Conservation (phyloP, 1,140 invertebrate genomes). For the Phymorhynchus buccinoides region DNA sequence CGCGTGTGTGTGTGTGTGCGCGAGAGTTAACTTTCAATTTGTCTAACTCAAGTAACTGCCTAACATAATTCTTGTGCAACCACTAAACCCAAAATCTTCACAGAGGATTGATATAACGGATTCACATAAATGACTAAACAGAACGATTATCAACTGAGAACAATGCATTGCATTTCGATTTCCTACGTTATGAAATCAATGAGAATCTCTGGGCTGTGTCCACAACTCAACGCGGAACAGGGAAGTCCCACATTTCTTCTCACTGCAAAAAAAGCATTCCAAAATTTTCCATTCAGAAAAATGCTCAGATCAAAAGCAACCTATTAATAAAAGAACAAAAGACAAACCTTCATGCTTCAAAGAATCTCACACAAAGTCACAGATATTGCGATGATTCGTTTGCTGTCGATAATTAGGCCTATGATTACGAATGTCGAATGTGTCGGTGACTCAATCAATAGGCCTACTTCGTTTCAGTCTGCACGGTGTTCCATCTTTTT, state of each 20-base stretch:
- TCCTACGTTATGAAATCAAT: no score
- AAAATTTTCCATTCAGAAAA: background rate
- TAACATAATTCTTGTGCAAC: no score
- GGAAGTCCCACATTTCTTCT: background rate
- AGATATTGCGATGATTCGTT: background rate
- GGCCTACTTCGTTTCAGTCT: conserved; percentile 4
- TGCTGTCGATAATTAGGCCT: background rate
- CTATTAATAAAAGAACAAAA: background rate
- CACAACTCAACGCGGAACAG: background rate
- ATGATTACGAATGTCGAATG: conserved; percentile 6
- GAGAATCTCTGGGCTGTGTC: background rate
- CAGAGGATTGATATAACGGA: no score
- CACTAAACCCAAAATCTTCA: no score
- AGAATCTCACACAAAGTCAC: background rate
- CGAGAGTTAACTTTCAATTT: no score
- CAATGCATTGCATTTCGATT: no score
- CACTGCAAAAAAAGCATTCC: background rate
- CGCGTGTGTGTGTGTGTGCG: no score
- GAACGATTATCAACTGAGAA: no score
- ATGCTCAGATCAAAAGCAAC: background rate
- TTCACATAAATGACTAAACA: no score
- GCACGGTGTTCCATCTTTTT: background rate
- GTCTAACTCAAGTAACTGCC: no score
- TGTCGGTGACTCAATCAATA: conserved; percentile 26
- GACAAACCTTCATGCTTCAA: conserved; percentile 7